Base-by-base conservation (phyloP, 2,888 invertebrate genomes). In the Mesopsocus fuscifrons region DNA sequence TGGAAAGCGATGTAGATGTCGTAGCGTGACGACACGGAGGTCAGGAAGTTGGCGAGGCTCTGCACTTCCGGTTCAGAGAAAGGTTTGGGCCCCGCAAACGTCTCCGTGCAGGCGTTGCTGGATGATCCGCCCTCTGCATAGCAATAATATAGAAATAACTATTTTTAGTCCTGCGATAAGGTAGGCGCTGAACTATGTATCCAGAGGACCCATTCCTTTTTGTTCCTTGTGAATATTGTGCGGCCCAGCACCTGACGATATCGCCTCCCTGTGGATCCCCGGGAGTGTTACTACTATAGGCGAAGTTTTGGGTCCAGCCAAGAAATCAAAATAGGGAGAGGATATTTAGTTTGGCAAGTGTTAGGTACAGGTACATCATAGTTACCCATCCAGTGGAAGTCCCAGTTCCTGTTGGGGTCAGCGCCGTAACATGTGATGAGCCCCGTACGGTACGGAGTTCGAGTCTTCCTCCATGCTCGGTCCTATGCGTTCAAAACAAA, bases 21-120 rank as follows among this genome's bases (percentile, higher is more conserved):
- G 20, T 50, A 45, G 9, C 49, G 50, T 15, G 53, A 48, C 22
- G 51, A 22, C 30, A 5, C 20, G 5, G 17, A 18, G 6, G 18
- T 38, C 21, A 66, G 54, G 47, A 61, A 61, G 31, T 60, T 54
- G 11, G 57, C 51, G 11, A 66, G 52, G 44, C 60, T 57, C 42
- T 49, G 50, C 1, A 62, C 61, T 51, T 68, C 67, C 1, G 60
- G 59, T 50, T 68, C 68, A 0, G 65, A 65, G 51, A 64, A 65
- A 3, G 65, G 54, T 6, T 49, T 41, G 0, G 57, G 49, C 13
- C 68, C 68, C 3, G 60, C 56, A 52, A 59, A 68, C 2, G 59
- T 59, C 16, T 65, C 63, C 2, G 55, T 54, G 50, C 67, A 67
- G 0, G 62, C 60, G 44, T 61, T 53, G n/a, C 49, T 49, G 38